Conservation (phyloP, 2,888 invertebrate species). For the Gortyna flavago region DNA sequence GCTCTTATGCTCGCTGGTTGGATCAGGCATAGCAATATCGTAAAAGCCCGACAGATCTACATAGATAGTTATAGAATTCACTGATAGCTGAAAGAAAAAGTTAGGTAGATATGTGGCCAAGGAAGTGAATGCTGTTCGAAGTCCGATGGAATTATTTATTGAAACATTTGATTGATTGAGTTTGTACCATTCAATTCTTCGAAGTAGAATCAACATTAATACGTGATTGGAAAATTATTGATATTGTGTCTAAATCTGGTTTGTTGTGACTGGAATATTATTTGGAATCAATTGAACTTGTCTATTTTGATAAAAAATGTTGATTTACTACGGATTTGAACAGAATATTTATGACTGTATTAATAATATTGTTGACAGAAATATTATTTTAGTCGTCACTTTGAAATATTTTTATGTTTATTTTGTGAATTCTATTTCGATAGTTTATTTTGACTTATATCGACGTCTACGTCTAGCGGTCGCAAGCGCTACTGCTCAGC, state of each 20-base stretch:
- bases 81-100: not conserved
- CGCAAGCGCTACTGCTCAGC: not conserved
- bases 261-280: constrained; percentile 27
- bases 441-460: not conserved
- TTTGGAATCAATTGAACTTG: constrained; percentile 6
- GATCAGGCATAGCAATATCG: constrained; percentile 20
- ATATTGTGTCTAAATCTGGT: constrained; percentile 18
- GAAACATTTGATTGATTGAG: constrained; percentile 9
- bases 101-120: not conserved
- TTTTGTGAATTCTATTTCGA: not conserved
- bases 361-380: constrained; percentile 10
- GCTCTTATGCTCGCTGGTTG: constrained; percentile 3
- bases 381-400: constrained; percentile 1
- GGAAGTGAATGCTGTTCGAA: constrained; percentile 8
- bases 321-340: constrained; percentile 2
- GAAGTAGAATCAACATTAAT: constrained; percentile 13
- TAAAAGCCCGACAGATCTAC: constrained; percentile 8
- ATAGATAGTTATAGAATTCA: not conserved
- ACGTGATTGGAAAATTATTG: constrained; percentile 10
- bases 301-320: constrained; percentile 19
- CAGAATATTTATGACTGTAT: constrained; percentile 6
- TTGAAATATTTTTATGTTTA: not conserved
- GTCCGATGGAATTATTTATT: constrained; percentile 6
- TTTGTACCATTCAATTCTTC: not conserved
- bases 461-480: not conserved